Conservation (phyloP, 2,113 vertebrate species). For the Eulemur rufifrons region DNA sequence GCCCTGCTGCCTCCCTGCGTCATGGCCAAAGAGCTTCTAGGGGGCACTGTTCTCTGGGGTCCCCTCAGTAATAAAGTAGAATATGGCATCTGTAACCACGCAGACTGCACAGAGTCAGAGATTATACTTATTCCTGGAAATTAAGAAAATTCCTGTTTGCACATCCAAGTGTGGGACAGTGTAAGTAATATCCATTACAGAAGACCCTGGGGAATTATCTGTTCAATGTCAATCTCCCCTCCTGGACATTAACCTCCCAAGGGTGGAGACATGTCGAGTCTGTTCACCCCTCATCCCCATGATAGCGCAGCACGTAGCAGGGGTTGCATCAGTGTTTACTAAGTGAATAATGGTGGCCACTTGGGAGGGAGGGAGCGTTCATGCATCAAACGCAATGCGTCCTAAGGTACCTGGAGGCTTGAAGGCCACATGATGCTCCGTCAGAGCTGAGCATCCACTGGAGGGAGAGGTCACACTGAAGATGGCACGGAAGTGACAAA, state of each 20-base stretch:
- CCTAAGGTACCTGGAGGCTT: background rate
- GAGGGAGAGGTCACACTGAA: background rate
- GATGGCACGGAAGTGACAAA: background rate
- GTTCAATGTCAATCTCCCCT: background rate
- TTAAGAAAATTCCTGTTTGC: background rate
- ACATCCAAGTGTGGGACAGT: background rate
- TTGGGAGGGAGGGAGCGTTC: accelerated
- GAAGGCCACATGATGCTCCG: background rate
- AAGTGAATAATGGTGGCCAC: background rate
- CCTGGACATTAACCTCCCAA: background rate
- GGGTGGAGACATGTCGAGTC: background rate
- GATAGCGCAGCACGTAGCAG: background rate
- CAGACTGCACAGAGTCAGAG: background rate
- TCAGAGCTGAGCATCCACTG: background rate
- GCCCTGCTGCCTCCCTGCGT: background rate
- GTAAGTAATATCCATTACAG: background rate
- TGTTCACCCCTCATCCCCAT: background rate
- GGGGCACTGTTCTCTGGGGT: background rate
- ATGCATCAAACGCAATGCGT: background rate
- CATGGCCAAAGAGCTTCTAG: accelerated
- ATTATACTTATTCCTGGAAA: background rate
- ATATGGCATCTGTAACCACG: background rate
- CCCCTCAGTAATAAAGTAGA: background rate
- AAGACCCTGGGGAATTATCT: background rate
- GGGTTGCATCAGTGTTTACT: background rate